Evolutionary conservation across 2,888 invertebrate genomes (phyloP), one percentile per base, ranked within the genome.

Genomic region (Autographa gamma): DNA sequence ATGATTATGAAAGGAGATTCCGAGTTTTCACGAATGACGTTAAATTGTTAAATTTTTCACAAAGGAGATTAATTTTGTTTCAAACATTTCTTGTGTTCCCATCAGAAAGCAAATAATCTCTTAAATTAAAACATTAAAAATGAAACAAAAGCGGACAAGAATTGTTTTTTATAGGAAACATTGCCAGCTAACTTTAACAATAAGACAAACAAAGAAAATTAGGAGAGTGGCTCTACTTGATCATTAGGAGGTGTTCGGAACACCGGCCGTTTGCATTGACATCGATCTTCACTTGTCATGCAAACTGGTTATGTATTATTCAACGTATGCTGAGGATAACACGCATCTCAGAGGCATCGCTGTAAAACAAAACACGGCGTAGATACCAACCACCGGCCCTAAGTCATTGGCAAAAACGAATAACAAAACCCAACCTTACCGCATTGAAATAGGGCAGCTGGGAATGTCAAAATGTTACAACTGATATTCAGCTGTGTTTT

Each of bases 251-350:
- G 52, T 65, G 41, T 66, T 14, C 38, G 13, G 48, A 48, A 60
- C 64, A 65, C 60, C 59, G 66, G 58, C 67, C 73, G 73, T 74
- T 74, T 63, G n/a, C 61, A 60, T 67, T 65, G 60, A 64, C 60
- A 69, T 77, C 78, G 67, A 60, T 67, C 69, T 63, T 84, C 81
- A 86, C 90, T 90, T 88, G 85, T 85, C 85, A 89, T 89, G 89
- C 87, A 86, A 86, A 87, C 89, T 82, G 81, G 81, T 72, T 73
- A 90, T 90, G 87, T 86, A 85, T 90, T 90, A 88, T 89, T 88
- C 88, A 88, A 75, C 76, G 78, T 82, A 80, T 85, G 85, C 81
- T 83, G 73, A 76, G 81, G 82, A 86, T 84, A 84, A 85, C 85
- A 82, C 82, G 74, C 84, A 85, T 81, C 78, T 73, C 79, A 66